These are phyloP conservation scores for Allacma fusca DNA, from an alignment of 2,888 invertebrate species.

Conservation along the genomic window DNA sequence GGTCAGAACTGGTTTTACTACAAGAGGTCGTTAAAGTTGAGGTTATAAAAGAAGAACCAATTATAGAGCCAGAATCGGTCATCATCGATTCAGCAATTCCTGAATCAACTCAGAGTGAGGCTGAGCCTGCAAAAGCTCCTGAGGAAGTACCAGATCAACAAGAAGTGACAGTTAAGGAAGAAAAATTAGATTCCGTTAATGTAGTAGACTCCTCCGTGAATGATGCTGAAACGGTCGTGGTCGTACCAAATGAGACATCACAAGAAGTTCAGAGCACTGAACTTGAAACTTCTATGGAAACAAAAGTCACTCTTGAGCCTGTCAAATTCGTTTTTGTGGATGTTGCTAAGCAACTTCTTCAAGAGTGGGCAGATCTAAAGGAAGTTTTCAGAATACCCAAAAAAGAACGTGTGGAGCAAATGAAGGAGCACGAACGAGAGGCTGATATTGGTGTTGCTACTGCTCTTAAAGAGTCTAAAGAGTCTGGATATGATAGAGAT, in stretches of 20 bases:
- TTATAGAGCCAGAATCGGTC: background rate
- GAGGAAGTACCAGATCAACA: background rate
- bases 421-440: slow-evolving; percentile 93
- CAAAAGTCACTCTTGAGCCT: background rate
- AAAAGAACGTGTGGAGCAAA: slow-evolving; percentile 90
- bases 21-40: background rate
- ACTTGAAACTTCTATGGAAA: background rate
- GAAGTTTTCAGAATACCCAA: slow-evolving; percentile 91
- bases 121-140: background rate
- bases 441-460: slow-evolving; percentile 71
- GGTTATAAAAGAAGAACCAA: background rate
- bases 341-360: slow-evolving; percentile 69
- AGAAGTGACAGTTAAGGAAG: background rate
- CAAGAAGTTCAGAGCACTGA: background rate
- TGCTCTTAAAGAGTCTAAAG: slow-evolving; percentile 18
- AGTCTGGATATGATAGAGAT: slow-evolving; percentile 20
- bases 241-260: background rate
- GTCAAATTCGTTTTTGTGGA: slow-evolving; percentile 57
- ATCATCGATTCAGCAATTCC: background rate
- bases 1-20: slow-evolving; percentile 66
- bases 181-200: background rate
- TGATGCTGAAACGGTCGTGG: background rate
- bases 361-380: slow-evolving; percentile 75
- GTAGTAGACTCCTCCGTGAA: background rate
- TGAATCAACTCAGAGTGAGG: slow-evolving; percentile 33